These are phyloP conservation scores for Myzus persicae DNA, from an alignment of 1,140 invertebrate species.

Conservation along the genomic window DNA sequence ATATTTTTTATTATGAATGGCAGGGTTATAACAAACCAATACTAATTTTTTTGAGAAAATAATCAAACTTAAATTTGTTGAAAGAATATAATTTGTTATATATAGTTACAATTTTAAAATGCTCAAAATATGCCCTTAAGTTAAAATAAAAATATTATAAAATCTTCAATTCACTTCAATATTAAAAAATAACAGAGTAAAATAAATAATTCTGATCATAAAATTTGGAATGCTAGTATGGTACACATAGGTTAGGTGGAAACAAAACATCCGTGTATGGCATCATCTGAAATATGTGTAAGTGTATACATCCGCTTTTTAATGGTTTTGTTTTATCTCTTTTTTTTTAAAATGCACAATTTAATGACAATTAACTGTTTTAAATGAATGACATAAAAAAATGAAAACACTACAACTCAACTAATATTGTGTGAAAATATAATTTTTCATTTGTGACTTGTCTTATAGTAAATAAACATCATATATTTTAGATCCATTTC, in stretches of 20 bases:
- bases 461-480: background rate
- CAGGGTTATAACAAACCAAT: no score
- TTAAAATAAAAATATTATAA: background rate
- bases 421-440: background rate
- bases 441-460: background rate
- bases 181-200: background rate
- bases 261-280: background rate
- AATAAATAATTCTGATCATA: background rate
- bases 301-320: background rate
- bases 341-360: no score
- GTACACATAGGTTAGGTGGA: no score
- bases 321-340: background rate
- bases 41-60: background rate
- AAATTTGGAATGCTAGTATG: background rate
- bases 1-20: no score
- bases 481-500: conserved; percentile 32
- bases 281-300: background rate
- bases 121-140: background rate
- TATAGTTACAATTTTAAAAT: background rate
- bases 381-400: background rate
- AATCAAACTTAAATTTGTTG: background rate
- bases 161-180: background rate
- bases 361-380: no score
- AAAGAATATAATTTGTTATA: background rate
- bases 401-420: background rate